These are phyloP conservation scores for Calephelis virginiensis DNA, from an alignment of 1,140 invertebrate genomes.

Conservation along the genomic window DNA sequence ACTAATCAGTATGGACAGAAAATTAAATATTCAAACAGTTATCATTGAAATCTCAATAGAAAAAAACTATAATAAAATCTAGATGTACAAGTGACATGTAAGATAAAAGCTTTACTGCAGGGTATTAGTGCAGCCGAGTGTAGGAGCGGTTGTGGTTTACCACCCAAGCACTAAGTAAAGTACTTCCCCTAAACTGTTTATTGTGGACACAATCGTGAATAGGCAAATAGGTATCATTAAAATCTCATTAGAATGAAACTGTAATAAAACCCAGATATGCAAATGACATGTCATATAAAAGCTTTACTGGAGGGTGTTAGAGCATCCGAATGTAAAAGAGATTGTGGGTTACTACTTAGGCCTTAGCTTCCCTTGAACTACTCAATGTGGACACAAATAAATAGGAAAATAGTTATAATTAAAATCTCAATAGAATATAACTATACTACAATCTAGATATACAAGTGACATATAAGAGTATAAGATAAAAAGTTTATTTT, in stretches of 20 bases:
- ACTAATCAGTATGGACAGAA: conserved; percentile 20
- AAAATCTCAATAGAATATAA: neutral
- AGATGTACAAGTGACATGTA: conserved; percentile 33
- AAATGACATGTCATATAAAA: too few relatives aligned
- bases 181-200: conserved; percentile 21
- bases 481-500: too few relatives aligned
- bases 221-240: conserved; percentile 4
- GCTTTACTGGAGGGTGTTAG: too few relatives aligned
- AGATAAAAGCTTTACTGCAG: conserved; percentile 55
- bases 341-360: conserved; percentile 61
- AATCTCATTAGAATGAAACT: too few relatives aligned
- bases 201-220: conserved; percentile 21
- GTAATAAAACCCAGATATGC: too few relatives aligned
- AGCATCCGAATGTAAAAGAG: conserved; percentile 51
- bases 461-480: conserved; percentile 43
- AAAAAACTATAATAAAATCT: neutral
- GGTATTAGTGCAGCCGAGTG: conserved; percentile 43
- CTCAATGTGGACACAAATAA: conserved; percentile 23
- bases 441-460: neutral
- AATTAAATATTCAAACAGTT: conserved; percentile 22
- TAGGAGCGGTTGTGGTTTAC: conserved; percentile 53
- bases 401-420: conserved; percentile 3
- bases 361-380: conserved; percentile 25
- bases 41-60: neutral
- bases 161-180: conserved; percentile 52